Evolutionary conservation across 2,888 invertebrate genomes (phyloP).

Genomic region (Sarcophaga variegata): DNA sequence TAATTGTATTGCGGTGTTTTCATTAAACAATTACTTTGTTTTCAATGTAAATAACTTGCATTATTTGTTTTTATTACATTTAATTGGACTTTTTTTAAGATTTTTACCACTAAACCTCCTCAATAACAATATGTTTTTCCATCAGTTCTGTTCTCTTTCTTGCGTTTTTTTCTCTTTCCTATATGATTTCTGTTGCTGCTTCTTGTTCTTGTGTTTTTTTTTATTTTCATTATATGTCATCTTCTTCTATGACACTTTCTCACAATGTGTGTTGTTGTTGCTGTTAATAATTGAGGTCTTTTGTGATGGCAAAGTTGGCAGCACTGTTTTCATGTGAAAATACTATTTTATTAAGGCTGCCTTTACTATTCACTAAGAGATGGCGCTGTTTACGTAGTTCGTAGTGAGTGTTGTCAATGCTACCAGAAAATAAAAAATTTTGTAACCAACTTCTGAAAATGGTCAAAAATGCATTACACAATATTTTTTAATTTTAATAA

Average conservation of each 20-base stretch:
- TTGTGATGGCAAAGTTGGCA: constrained; percentile 20
- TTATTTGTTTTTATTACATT: constrained; percentile 34
- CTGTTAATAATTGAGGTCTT: not conserved
- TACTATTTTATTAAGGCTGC: not conserved
- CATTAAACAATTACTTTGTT: constrained; percentile 7
- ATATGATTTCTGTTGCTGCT: not conserved
- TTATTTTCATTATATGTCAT: constrained; percentile 29
- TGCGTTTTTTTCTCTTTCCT: constrained; percentile 6
- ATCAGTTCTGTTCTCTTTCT: constrained; percentile 38
- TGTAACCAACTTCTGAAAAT: no score
- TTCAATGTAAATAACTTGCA: not conserved
- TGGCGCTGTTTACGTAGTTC: not conserved
- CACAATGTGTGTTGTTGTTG: constrained; percentile 6
- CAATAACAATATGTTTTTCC: constrained; percentile 62
- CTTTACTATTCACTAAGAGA: not conserved
- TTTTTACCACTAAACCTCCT: constrained; percentile 18
- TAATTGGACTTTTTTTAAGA: constrained; percentile 38
- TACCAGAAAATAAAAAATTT: no score
- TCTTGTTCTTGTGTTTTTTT: not conserved
- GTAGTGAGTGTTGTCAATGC: no score
- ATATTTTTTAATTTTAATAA: no score
- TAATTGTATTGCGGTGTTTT: not conserved
- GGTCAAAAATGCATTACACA: no score
- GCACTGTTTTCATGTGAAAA: constrained; percentile 11
- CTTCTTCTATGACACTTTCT: constrained; percentile 52